These are phyloP conservation scores for Xestobium rufovillosum DNA, from an alignment of 2,888 invertebrate genomes.

Conservation along the genomic window DNA sequence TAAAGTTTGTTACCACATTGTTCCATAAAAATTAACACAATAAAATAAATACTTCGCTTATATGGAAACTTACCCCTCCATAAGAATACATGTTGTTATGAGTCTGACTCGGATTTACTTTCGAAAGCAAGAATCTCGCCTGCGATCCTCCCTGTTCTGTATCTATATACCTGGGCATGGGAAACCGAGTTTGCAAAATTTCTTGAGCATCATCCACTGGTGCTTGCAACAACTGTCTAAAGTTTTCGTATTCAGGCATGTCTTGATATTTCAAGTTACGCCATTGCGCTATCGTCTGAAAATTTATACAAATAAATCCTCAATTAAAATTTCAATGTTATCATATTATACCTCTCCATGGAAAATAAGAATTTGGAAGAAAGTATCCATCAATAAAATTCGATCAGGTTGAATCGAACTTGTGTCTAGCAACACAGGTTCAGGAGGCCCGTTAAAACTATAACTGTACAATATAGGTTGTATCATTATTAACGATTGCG, in stretches of 20 bases:
- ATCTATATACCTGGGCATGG: slow-evolving; percentile 97
- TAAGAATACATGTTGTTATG: slow-evolving; percentile 99
- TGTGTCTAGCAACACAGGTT: slow-evolving; percentile 94
- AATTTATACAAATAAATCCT: slow-evolving; percentile 20
- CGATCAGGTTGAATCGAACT: slow-evolving; percentile 96
- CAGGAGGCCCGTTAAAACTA: slow-evolving; percentile 94
- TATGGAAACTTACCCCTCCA: slow-evolving; percentile 75
- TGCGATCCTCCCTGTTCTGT: slow-evolving; percentile 99
- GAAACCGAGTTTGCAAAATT: slow-evolving; percentile 92
- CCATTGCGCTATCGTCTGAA: slow-evolving; percentile 95
- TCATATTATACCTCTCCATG: slow-evolving; percentile 81
- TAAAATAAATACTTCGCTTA: too few relatives aligned
- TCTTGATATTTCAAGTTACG: slow-evolving; percentile 92
- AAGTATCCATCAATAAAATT: slow-evolving; percentile 98
- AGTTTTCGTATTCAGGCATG: slow-evolving; percentile 95
- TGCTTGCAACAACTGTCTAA: slow-evolving; percentile 90
- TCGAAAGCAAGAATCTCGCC: slow-evolving; percentile 94
- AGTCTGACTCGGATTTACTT: slow-evolving; percentile 99
- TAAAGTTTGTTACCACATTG: slow-evolving; percentile 12
- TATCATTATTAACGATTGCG: slow-evolving; percentile 98
- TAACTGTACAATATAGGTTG: slow-evolving; percentile 99
- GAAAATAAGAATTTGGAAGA: slow-evolving; percentile 99
- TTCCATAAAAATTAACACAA: too few relatives aligned
- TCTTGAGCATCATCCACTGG: slow-evolving; percentile 97
- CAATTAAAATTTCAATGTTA: neutral